These are phyloP conservation scores for Sebastes hubbsi DNA, from an alignment of 2,797 vertebrate species.

Conservation along the genomic window DNA sequence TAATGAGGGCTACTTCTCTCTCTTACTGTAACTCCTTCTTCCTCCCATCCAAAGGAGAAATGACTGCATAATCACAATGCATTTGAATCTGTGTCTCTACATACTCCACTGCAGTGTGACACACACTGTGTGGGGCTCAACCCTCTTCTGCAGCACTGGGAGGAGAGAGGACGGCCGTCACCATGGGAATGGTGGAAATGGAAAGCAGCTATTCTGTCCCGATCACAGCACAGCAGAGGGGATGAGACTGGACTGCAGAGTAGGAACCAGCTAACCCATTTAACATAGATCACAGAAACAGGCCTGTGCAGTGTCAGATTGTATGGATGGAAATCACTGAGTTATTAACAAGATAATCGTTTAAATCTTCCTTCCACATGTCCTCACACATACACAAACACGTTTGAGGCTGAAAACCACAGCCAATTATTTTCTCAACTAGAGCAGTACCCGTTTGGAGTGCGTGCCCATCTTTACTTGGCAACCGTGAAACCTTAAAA, in stretches of 20 bases:
- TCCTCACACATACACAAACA: too few relatives aligned
- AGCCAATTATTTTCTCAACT: too few relatives aligned
- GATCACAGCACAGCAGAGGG: constrained; percentile 13
- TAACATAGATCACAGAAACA: neutral
- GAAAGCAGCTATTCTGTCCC: constrained; percentile 53
- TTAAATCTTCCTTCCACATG: too few relatives aligned
- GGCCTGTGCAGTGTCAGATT: neutral
- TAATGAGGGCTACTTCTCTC: too few relatives aligned
- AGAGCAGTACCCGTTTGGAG: too few relatives aligned
- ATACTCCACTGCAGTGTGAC: constrained; percentile 21
- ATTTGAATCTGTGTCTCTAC: neutral
- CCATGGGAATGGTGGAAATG: constrained; percentile 60
- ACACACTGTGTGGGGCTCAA: constrained; percentile 29
- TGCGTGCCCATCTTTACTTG: too few relatives aligned
- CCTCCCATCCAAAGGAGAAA: neutral
- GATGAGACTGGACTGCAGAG: constrained; percentile 62
- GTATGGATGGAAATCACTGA: too few relatives aligned
- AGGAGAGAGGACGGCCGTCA: constrained; percentile 41
- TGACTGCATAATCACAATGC: neutral
- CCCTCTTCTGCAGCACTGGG: constrained; percentile 35
- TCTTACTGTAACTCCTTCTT: neutral
- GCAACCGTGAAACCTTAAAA: too few relatives aligned
- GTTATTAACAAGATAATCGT: too few relatives aligned
- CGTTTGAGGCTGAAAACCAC: too few relatives aligned
- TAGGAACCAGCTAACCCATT: neutral